Base-by-base conservation (phyloP, 2,113 vertebrate species). In the Upupa epops region DNA sequence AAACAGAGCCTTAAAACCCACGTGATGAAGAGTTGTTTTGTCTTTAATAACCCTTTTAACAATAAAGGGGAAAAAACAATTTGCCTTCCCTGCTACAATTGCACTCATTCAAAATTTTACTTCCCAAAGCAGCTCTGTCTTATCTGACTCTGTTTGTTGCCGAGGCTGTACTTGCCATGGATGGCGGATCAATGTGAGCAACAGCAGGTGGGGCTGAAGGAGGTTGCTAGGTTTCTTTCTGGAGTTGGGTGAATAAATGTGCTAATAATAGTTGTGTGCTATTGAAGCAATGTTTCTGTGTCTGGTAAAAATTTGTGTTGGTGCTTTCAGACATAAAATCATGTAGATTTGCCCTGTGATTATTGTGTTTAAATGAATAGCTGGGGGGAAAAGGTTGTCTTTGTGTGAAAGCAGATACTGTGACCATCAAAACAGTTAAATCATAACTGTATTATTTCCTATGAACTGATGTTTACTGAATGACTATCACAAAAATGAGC, bases 31-130 rank as follows among this genome's bases (percentile, higher is more conserved):
- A 29, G 36, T 54, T 1, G 1, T 74, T 70, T 9, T 26, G 21
- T 12, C 40, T 83, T 80, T 63, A 71, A 83, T 70, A 74, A 83
- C 7, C 6, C 19, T 86, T 88, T 46, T 56, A 88, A 71, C 11
- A 81, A 29, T 1, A 5, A 17, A 29, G 7, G 14, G 3, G 1
- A 1, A 6, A 13, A 32, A 31, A 25, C 6, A 25, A 63, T 24
- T 83, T 37, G 59, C 63, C 32, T 84, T 65, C 21, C 46, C 18
- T 87, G 40, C 32, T 85, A 46, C 31, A 40, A 0, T 9, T 68
- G 37, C 42, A 40, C 18, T 91, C 13, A 54, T 82, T 86, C 73
- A 84, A 68, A 49, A 55, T 76, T 51, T 69, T n/a, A 51, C 58
- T 75, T 76, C 55, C 42, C 69, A 46, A 8, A 88, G 28, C 51